These are phyloP conservation scores for Vireo altiloquus DNA, from an alignment of 2,113 vertebrate species.

Conservation along the genomic window DNA sequence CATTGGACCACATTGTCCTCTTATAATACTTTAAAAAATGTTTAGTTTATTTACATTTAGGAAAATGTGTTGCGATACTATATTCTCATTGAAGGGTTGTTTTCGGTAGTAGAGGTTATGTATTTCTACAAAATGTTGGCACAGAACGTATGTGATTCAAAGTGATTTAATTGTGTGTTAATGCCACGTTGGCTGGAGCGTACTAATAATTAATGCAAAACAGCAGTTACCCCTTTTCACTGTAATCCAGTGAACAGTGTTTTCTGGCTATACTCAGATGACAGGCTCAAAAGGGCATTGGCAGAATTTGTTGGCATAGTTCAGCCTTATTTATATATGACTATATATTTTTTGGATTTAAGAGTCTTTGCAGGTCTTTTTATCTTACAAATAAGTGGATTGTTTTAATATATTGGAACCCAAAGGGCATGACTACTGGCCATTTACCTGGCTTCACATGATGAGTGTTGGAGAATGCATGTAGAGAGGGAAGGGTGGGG, in stretches of 20 bases:
- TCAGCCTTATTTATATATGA: not conserved
- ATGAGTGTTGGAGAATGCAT: not conserved
- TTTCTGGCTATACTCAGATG: not conserved
- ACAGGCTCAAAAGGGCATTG: not conserved
- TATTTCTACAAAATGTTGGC: not conserved
- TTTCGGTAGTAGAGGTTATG: not conserved
- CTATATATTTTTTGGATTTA: not conserved
- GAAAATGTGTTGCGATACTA: not conserved
- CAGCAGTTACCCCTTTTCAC: not conserved
- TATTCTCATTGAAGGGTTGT: not conserved
- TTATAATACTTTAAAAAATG: not conserved
- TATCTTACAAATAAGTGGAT: not conserved
- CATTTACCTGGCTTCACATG: not conserved
- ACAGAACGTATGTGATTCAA: not conserved
- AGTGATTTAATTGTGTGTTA: not conserved
- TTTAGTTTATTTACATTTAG: not conserved
- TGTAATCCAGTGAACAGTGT: not conserved
- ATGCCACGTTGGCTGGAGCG: not conserved
- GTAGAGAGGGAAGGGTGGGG: not conserved
- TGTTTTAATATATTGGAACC: not conserved
- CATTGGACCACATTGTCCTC: not conserved
- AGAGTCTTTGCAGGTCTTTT: not conserved
- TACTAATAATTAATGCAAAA: not conserved
- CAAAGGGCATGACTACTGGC: not conserved
- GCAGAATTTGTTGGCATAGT: not conserved